A percentile compares a stretch with the other conserved stretches of the same genome.
These are phyloP conservation scores for Dicrostonyx torquatus DNA, from an alignment of 2,797 vertebrate species.

Conservation along the genomic window DNA sequence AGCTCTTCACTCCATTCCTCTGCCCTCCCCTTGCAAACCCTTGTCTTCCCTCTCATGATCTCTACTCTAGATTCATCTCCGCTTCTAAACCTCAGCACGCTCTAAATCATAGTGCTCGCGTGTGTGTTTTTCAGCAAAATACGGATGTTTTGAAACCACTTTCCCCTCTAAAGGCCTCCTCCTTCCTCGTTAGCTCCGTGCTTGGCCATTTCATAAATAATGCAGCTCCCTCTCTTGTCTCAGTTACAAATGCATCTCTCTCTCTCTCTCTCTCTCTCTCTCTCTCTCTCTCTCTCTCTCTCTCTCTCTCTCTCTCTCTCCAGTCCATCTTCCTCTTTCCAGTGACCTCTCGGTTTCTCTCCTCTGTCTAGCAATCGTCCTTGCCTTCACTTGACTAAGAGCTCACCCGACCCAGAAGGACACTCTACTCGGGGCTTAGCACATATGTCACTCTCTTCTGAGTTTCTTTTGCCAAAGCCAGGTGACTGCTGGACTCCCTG, in stretches of 20 bases:
- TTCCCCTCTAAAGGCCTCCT: constrained; percentile 80
- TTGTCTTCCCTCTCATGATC: not conserved
- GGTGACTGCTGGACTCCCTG: not conserved
- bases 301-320: not conserved
- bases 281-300: not conserved
- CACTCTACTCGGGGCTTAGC: not conserved
- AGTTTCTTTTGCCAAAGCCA: not conserved
- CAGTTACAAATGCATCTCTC: constrained; percentile 58
- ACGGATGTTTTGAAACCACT: constrained; percentile 82
- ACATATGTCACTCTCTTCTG: not conserved
- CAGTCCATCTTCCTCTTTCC: not conserved
- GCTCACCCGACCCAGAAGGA: not conserved
- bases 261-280: not conserved
- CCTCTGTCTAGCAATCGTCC: not conserved
- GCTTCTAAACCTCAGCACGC: constrained; percentile 78
- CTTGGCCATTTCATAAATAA: constrained; percentile 86
- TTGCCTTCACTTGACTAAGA: not conserved
- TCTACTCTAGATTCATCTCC: constrained; percentile 69
- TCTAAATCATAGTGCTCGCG: constrained; percentile 81
- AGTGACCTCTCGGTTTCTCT: constrained; percentile 6
- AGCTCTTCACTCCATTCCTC: not conserved
- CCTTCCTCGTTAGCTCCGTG: constrained; percentile 83
- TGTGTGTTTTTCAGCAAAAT: constrained; percentile 72
- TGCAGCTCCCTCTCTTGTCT: constrained; percentile 82
- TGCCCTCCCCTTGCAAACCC: not conserved